These are phyloP conservation scores for Bombycilla garrulus DNA, from an alignment of 2,113 vertebrate genomes.

Conservation along the genomic window DNA sequence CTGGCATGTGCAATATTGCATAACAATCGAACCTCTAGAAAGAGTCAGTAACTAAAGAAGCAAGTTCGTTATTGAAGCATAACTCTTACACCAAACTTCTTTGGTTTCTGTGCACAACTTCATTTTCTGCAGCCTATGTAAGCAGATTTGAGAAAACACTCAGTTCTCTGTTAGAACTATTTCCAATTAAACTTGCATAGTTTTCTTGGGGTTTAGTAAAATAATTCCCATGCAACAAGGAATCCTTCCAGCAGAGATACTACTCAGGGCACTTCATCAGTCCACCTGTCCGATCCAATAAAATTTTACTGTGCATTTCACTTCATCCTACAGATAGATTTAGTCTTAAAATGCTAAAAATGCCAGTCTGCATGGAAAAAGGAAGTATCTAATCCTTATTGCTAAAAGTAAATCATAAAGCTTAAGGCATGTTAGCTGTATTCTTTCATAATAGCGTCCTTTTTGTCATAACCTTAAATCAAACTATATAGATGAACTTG, in stretches of 20 bases:
- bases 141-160: neutral
- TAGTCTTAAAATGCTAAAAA: conserved; percentile 51
- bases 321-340: conserved; percentile 24
- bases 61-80: rapidly evolving
- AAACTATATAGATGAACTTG: conserved; percentile 55
- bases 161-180: neutral
- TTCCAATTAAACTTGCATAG: neutral
- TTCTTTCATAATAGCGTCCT: conserved; percentile 19
- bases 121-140: neutral
- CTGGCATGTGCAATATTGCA: neutral
- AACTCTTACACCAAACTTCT: neutral
- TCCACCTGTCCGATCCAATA: neutral
- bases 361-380: conserved; percentile 3
- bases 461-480: conserved; percentile 63
- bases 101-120: neutral
- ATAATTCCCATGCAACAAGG: neutral
- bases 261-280: conserved; percentile 9
- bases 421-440: conserved; percentile 46
- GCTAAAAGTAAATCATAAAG: conserved; percentile 34
- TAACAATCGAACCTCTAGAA: neutral
- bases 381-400: conserved; percentile 28
- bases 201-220: conserved; percentile 13
- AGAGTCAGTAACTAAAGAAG: neutral
- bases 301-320: conserved; percentile 35
- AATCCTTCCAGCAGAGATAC: neutral